Conservation (phyloP, 1,140 invertebrate species). For the Agraylea sexmaculata region DNA sequence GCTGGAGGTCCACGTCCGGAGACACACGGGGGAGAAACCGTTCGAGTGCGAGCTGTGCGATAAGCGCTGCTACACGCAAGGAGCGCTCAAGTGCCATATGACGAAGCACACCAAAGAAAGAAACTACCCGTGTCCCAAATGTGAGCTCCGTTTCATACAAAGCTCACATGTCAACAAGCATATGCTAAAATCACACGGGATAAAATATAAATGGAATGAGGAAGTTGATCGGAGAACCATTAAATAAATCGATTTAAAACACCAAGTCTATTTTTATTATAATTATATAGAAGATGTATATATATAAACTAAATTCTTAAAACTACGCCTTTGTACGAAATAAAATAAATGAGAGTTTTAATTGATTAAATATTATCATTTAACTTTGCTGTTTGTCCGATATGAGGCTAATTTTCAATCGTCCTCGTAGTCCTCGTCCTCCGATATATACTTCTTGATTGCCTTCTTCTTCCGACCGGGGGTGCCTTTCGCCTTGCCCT, state of each 20-base stretch:
- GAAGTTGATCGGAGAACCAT: conserved; percentile 16
- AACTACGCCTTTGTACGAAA: too few species aligned
- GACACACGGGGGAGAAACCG: conserved; percentile 34
- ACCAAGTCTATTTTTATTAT: too few species aligned
- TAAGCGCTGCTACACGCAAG: conserved; percentile 29
- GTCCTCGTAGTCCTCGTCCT: conserved; percentile 37
- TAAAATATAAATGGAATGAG: conserved; percentile 32
- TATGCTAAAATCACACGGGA: conserved; percentile 31
- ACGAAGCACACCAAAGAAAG: conserved; percentile 43
- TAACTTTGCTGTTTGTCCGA: neutral
- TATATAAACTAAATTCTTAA: neutral
- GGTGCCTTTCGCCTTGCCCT: conserved; percentile 32
- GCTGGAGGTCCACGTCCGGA: conserved; percentile 34
- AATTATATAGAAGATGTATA: too few species aligned
- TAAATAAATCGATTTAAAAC: too few species aligned
- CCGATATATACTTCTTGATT: conserved; percentile 33
- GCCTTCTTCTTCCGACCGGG: conserved; percentile 33
- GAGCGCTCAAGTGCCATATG: conserved; percentile 33
- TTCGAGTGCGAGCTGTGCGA: conserved; percentile 33
- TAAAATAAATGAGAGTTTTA: too few species aligned
- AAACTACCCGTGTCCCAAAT: conserved; percentile 43
- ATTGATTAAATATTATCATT: neutral
- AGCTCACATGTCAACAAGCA: conserved; percentile 37
- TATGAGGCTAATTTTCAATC: conserved; percentile 25
- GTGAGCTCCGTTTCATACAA: conserved; percentile 38